phyloP scores from a whole-genome alignment of 2,113 vertebrate genomes.

The Sialia sialis region DNA sequence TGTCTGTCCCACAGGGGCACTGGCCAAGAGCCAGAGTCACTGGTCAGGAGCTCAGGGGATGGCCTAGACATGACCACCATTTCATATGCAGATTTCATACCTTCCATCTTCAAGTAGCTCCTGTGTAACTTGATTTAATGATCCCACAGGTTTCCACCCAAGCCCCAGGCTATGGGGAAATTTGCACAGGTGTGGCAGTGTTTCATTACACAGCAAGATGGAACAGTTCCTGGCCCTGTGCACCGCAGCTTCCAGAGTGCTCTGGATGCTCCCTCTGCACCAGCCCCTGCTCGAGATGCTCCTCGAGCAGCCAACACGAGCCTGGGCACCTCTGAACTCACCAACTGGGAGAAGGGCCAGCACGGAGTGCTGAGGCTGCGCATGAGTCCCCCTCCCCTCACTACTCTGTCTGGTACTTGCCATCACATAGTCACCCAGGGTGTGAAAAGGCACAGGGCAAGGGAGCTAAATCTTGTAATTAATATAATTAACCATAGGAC shows the following conservation, averaged over 20 bases:
- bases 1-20: neutral
- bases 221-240: neutral
- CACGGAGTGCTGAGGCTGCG: neutral
- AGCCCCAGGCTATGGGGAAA: neutral
- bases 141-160: neutral
- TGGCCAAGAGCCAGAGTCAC: neutral
- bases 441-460: neutral
- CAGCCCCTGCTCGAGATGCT: neutral
- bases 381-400: neutral
- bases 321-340: neutral
- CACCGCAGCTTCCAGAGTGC: neutral
- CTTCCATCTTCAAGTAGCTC: neutral
- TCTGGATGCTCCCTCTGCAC: accelerated
- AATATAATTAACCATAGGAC: neutral
- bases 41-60: neutral
- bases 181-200: neutral
- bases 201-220: neutral
- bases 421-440: neutral
- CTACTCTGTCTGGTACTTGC: neutral
- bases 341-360: accelerated
- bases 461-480: neutral
- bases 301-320: accelerated
- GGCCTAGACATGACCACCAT: neutral
- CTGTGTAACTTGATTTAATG: neutral
- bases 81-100: neutral